Percentiles rank a stretch among this genome's conserved stretches.
Evolutionary conservation across 2,797 vertebrate species (phyloP).

Genomic region (Orestias chungarensis): DNA sequence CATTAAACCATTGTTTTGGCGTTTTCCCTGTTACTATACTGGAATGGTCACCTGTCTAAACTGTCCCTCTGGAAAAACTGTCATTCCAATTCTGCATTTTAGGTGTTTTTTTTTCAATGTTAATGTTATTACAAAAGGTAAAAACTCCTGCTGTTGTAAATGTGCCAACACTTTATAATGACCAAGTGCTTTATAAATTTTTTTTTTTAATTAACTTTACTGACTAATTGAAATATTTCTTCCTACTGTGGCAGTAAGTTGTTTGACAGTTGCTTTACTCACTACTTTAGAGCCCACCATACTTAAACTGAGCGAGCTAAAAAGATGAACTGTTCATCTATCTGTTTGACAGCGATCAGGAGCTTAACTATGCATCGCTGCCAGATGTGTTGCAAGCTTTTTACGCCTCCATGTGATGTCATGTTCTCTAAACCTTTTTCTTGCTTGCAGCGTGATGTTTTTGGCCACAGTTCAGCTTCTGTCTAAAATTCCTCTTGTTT

Average conservation of each 20-base stretch:
- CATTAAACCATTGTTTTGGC: not conserved
- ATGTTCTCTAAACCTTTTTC: slow-evolving; percentile 59
- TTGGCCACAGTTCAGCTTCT: slow-evolving; percentile 56
- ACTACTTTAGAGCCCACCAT: slow-evolving; percentile 58
- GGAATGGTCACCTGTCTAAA: not conserved
- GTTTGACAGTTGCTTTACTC: slow-evolving; percentile 65
- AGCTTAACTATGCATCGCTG: slow-evolving; percentile 57
- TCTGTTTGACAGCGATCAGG: slow-evolving; percentile 64
- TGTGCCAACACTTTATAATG: not conserved
- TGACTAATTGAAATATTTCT: slow-evolving; percentile 29
- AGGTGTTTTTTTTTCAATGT: not conserved
- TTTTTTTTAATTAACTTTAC: not conserved
- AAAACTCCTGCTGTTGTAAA: not conserved
- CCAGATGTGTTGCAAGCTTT: slow-evolving; percentile 72
- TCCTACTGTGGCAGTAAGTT: slow-evolving; percentile 29
- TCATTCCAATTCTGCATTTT: not conserved
- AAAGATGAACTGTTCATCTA: slow-evolving; percentile 66
- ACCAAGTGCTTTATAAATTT: not conserved
- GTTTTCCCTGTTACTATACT: not conserved
- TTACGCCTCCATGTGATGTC: slow-evolving; percentile 58
- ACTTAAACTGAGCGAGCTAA: slow-evolving; percentile 45
- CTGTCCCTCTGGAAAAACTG: no score
- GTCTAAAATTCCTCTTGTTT: slow-evolving; percentile 35
- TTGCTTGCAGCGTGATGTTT: slow-evolving; percentile 58
- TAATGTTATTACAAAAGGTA: not conserved